A percentile compares a stretch with the other conserved stretches of the same genome.
phyloP scores from a whole-genome alignment of 2,113 vertebrate genomes.

The Carollia perspicillata region DNA sequence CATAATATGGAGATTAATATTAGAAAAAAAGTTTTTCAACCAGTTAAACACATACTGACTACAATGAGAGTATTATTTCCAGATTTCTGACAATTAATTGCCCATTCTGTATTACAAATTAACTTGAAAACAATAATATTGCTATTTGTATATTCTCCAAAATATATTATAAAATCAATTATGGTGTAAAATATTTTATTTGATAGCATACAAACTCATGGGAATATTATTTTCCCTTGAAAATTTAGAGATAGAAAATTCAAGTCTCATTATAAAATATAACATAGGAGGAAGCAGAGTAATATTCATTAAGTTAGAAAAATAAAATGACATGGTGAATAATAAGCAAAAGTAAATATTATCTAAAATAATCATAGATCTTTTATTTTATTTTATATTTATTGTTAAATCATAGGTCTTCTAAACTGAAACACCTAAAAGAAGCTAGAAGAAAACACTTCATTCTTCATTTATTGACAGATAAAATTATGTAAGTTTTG shows the following conservation, averaged over 20 bases:
- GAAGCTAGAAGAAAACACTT: not conserved
- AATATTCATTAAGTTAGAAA: not conserved
- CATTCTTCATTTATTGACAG: not conserved
- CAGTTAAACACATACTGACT: not conserved
- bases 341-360: not conserved
- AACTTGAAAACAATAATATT: conserved; percentile 13
- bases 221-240: conserved; percentile 14
- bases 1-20: not conserved
- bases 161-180: conserved; percentile 25
- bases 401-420: not conserved
- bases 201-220: not conserved
- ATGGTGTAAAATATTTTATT: conserved; percentile 2
- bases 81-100: not conserved
- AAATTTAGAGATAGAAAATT: not conserved
- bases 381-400: no score
- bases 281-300: not conserved
- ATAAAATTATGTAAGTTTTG: not conserved
- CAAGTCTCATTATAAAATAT: not conserved
- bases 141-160: not conserved
- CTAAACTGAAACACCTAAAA: not conserved
- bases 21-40: not conserved
- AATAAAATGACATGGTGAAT: not conserved
- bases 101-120: not conserved
- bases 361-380: not conserved
- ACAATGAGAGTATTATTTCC: not conserved